Percentiles rank a stretch among this genome's conserved stretches.
These are phyloP conservation scores for Perithous albicinctus DNA, from an alignment of 2,888 invertebrate genomes.

Conservation along the genomic window DNA sequence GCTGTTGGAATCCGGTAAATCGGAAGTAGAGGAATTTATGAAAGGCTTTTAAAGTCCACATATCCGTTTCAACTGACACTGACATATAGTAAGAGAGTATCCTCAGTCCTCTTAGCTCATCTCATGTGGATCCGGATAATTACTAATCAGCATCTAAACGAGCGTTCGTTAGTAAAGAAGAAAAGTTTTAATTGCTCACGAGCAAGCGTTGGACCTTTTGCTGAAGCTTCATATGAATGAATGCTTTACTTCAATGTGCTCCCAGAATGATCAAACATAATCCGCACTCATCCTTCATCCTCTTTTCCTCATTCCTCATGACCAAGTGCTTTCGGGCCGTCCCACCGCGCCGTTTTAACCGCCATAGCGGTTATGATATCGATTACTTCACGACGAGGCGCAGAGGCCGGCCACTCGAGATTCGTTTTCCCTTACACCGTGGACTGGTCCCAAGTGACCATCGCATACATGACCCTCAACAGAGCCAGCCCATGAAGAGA, in stretches of 20 bases:
- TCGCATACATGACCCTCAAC: slow-evolving; percentile 15
- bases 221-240: slow-evolving; percentile 6
- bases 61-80: background rate
- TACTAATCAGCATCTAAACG: slow-evolving; percentile 18
- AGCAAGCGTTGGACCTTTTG: slow-evolving; percentile 8
- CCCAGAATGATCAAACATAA: slow-evolving; percentile 50
- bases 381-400: slow-evolving; percentile 23
- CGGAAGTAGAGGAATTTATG: background rate
- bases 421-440: slow-evolving; percentile 12
- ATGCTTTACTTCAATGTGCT: slow-evolving; percentile 14
- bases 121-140: background rate
- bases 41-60: background rate
- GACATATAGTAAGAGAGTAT: background rate
- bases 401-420: slow-evolving; percentile 10
- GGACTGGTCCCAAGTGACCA: slow-evolving; percentile 43
- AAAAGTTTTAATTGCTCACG: slow-evolving; percentile 53
- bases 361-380: slow-evolving; percentile 45
- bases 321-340: background rate
- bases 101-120: background rate
- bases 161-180: background rate
- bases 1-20: background rate
- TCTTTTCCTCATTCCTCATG: slow-evolving; percentile 9
- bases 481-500: background rate
- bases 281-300: slow-evolving; percentile 11
- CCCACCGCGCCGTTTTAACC: slow-evolving; percentile 12